Evolutionary conservation across 2,797 vertebrate species (phyloP).

Genomic region (Smutsia temminckii): DNA sequence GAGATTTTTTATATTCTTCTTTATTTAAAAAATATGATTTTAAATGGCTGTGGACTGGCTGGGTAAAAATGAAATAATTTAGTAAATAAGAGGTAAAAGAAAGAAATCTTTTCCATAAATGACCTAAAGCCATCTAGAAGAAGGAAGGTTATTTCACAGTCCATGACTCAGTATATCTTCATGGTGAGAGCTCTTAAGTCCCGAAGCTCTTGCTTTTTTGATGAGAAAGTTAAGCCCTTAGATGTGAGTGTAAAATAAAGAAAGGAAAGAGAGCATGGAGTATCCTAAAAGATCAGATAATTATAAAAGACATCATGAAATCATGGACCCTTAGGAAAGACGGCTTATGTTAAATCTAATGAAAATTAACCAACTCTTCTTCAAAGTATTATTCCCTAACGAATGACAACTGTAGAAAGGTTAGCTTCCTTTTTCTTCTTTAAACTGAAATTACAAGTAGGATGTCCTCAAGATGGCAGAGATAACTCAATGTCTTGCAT

Average conservation of each 20-base stretch:
- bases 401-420: background rate
- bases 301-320: background rate
- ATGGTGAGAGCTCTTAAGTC: background rate
- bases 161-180: background rate
- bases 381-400: background rate
- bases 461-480: background rate
- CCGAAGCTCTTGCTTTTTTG: background rate
- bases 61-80: background rate
- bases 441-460: background rate
- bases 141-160: conserved; percentile 37
- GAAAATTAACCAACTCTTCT: conserved; percentile 5
- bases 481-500: background rate
- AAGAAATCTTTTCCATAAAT: background rate
- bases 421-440: background rate
- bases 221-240: background rate
- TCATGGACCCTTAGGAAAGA: background rate
- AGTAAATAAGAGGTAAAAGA: background rate
- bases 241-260: background rate
- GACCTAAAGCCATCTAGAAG: background rate
- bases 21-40: background rate
- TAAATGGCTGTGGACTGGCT: background rate
- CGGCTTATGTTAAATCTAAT: background rate
- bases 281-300: background rate
- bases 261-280: background rate
- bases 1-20: background rate